phyloP scores from a whole-genome alignment of 2,888 invertebrate genomes.

The Tetragonisca angustula region DNA sequence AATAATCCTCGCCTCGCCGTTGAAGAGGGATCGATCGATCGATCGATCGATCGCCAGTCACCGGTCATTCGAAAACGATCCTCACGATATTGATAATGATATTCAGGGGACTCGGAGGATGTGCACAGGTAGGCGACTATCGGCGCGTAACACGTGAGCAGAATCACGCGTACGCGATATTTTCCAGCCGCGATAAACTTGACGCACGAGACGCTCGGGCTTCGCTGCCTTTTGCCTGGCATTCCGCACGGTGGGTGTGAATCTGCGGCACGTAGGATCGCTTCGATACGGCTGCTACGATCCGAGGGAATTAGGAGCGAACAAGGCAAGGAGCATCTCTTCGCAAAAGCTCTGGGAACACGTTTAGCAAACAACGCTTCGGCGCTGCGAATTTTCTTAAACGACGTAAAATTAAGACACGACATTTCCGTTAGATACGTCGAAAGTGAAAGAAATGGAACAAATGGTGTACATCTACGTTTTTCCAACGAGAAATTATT shows the following conservation, averaged over 20 bases:
- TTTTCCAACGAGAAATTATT: too few species aligned
- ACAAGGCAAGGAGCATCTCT: not conserved
- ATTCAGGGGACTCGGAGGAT: not conserved
- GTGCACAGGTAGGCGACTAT: slow-evolving; percentile 4
- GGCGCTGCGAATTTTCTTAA: too few species aligned
- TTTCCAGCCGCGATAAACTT: slow-evolving; percentile 57
- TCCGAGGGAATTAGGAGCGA: not conserved
- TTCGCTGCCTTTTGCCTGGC: slow-evolving; percentile 61
- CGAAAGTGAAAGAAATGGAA: too few species aligned
- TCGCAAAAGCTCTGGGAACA: too few species aligned
- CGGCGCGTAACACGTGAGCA: slow-evolving; percentile 28
- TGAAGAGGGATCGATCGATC: not conserved
- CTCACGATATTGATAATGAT: not conserved
- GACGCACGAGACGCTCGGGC: slow-evolving; percentile 36
- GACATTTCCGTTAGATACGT: too few species aligned
- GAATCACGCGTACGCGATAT: slow-evolving; percentile 23
- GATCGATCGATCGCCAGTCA: not conserved
- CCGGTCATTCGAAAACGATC: not conserved
- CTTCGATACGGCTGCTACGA: not conserved
- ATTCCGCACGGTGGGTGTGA: slow-evolving; percentile 75
- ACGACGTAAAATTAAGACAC: too few species aligned
- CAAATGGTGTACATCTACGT: too few species aligned
- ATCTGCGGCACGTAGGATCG: slow-evolving; percentile 52
- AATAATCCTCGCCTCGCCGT: slow-evolving; percentile 34
- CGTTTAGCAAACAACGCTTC: too few species aligned